Evolutionary conservation across 2,888 invertebrate species (phyloP).

Genomic region (Ligdia adustata): DNA sequence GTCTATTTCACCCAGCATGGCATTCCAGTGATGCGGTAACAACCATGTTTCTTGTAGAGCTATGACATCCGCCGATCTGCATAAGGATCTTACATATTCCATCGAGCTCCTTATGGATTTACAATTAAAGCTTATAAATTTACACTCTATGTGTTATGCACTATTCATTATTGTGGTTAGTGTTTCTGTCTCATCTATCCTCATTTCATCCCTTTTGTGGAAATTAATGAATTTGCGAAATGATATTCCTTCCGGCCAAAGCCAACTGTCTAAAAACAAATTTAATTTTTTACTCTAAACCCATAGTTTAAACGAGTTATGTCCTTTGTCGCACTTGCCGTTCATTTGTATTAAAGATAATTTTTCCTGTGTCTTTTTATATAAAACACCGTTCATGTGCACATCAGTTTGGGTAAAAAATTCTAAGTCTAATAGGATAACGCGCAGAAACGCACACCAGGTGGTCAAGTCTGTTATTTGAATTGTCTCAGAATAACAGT

Average conservation of each 20-base stretch:
- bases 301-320: slow-evolving; percentile 34
- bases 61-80: slow-evolving; percentile 25
- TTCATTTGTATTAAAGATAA: no score
- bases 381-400: no score
- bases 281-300: slow-evolving; percentile 29
- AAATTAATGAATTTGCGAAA: slow-evolving; percentile 33
- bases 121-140: slow-evolving; percentile 37
- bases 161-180: background rate
- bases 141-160: slow-evolving; percentile 2
- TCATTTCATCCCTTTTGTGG: background rate
- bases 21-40: slow-evolving; percentile 34
- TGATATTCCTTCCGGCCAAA: slow-evolving; percentile 37
- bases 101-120: slow-evolving; percentile 33
- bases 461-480: no score
- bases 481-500: no score
- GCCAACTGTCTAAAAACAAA: slow-evolving; percentile 26
- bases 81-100: slow-evolving; percentile 29
- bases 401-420: no score
- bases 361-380: no score
- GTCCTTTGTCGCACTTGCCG: no score
- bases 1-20: slow-evolving; percentile 26
- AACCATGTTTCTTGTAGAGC: slow-evolving; percentile 40
- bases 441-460: no score
- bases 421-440: no score
- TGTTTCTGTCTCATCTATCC: background rate